A percentile compares a stretch with the other conserved stretches of the same genome.
Evolutionary conservation across 1,140 invertebrate species (phyloP).

Genomic region (Drosophila takahashii): DNA sequence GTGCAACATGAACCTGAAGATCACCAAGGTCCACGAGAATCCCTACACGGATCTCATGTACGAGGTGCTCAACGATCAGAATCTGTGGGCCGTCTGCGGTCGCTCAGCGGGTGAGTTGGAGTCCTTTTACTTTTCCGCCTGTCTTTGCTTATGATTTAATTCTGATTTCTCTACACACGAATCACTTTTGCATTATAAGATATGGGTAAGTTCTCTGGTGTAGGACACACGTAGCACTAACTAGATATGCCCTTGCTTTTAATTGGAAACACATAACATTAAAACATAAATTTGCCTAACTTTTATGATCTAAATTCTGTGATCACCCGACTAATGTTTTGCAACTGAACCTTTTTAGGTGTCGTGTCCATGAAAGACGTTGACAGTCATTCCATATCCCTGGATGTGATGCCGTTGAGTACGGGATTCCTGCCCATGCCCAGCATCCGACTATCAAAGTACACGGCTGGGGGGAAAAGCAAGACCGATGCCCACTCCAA

Average conservation of each 20-base stretch:
- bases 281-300: not conserved
- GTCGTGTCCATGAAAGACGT: conserved; percentile 91
- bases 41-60: conserved; percentile 92
- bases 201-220: conserved; percentile 62
- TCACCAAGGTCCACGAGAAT: conserved; percentile 86
- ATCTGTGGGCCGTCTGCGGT: conserved; percentile 96
- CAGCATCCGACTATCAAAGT: conserved; percentile 94
- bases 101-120: conserved; percentile 89
- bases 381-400: conserved; percentile 90
- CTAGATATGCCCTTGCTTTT: conserved; percentile 3
- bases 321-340: not conserved
- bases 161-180: conserved; percentile 61
- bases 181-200: conserved; percentile 60
- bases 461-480: conserved; percentile 91
- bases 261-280: conserved; percentile 6
- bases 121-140: not conserved
- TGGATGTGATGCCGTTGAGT: conserved; percentile 96
- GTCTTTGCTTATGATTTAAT: conserved; percentile 56
- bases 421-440: conserved; percentile 95
- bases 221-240: conserved; percentile 24
- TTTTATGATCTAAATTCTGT: not conserved
- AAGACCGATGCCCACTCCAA: conserved; percentile 89
- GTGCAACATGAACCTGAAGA: conserved; percentile 92
- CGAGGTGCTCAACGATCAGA: conserved; percentile 95
- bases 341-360: conserved; percentile 86